Conservation (phyloP, 2,113 vertebrate species). For the Menura novaehollandiae region DNA sequence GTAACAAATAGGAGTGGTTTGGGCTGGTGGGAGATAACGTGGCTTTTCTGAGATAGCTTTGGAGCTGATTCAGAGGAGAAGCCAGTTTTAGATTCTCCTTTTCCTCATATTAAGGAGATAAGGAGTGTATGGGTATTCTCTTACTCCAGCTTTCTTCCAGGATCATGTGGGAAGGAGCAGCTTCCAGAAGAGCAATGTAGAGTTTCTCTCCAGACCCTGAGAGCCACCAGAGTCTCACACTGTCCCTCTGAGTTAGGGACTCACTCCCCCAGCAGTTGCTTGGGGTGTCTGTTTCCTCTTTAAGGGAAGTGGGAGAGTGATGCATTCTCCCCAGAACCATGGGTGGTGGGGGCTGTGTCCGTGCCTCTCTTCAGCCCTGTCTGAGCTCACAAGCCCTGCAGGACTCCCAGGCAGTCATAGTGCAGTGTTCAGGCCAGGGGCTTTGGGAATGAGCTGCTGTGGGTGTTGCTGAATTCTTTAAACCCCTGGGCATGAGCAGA, state of each 20-base stretch:
- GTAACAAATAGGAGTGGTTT: not conserved
- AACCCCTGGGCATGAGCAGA: not conserved
- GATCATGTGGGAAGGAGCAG: not conserved
- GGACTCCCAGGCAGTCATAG: not conserved
- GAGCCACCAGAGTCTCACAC: rapidly evolving
- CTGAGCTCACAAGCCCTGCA: not conserved
- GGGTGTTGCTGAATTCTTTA: not conserved
- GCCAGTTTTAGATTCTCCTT: not conserved
- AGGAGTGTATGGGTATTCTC: not conserved
- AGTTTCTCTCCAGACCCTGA: not conserved
- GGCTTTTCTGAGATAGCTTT: not conserved
- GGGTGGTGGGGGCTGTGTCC: not conserved
- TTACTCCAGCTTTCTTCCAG: not conserved
- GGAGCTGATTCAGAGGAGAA: not conserved
- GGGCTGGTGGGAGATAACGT: not conserved
- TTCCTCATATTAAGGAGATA: not conserved
- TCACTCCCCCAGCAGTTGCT: not conserved
- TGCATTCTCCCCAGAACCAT: not conserved
- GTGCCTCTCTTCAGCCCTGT: not conserved
- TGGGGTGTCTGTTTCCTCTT: not conserved
- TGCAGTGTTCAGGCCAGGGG: not conserved
- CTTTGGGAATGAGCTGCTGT: not conserved
- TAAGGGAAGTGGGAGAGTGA: not conserved
- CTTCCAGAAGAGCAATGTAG: not conserved
- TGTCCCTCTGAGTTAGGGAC: not conserved